These are phyloP conservation scores for Grus americana DNA, from an alignment of 2,113 vertebrate genomes.

Conservation along the genomic window DNA sequence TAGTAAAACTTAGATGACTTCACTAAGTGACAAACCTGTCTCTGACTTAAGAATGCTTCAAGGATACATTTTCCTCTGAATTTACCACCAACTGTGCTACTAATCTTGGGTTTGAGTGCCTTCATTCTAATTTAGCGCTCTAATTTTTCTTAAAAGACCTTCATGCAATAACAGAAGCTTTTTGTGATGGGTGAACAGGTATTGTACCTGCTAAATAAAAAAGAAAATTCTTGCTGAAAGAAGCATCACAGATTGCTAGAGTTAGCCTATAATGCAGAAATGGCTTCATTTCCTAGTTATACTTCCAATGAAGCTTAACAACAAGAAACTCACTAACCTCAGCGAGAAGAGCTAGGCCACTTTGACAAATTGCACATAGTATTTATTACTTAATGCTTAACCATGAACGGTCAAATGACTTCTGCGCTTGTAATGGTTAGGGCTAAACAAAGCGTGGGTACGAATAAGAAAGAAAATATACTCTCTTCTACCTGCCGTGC, in stretches of 20 bases:
- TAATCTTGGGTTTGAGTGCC: neutral
- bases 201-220: neutral
- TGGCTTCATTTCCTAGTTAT: neutral
- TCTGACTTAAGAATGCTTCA: neutral
- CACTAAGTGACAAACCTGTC: neutral
- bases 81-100: neutral
- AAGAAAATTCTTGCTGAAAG: neutral
- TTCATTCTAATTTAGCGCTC: neutral
- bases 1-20: neutral
- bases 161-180: neutral
- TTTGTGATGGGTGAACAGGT: neutral
- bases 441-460: neutral
- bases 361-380: neutral
- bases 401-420: neutral
- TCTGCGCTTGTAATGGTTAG: neutral
- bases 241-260: neutral
- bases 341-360: neutral
- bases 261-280: neutral
- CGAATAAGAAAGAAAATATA: slow-evolving; percentile 41
- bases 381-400: neutral
- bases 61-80: neutral
- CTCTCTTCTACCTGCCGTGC: slow-evolving; percentile 91
- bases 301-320: neutral
- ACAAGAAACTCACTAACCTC: neutral
- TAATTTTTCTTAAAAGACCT: neutral